Conservation (phyloP, 53 echinoderm and acorn worm species). For the Apostichopus leukothele region DNA sequence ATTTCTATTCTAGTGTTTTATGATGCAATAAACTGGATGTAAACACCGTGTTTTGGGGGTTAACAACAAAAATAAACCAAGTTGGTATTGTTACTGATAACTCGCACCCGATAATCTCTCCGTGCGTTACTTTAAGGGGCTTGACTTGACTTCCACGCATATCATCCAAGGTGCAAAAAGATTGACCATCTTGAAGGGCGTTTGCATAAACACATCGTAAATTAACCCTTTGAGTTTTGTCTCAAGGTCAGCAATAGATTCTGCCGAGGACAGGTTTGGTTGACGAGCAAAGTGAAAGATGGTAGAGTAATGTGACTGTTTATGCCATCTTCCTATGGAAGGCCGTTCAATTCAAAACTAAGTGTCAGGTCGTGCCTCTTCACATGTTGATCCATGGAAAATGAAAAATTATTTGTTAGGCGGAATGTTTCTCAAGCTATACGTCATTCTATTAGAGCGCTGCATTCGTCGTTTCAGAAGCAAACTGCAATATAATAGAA, state of each 20-base stretch:
- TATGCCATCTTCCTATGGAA: background rate
- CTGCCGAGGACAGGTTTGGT: background rate
- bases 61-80: conserved; percentile 39
- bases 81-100: background rate
- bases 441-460: background rate
- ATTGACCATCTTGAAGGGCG: conserved; percentile 28
- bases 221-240: conserved; percentile 1
- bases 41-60: conserved; percentile 35
- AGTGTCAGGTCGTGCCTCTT: conserved; percentile 13
- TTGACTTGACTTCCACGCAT: background rate
- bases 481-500: background rate
- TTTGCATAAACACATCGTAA: conserved; percentile 44
- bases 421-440: conserved; percentile 2
- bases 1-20: background rate
- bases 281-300: conserved; percentile 35
- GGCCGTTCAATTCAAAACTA: background rate
- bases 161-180: background rate
- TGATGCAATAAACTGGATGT: conserved; percentile 27
- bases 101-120: background rate
- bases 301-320: conserved; percentile 7
- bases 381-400: background rate
- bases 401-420: conserved; percentile 17
- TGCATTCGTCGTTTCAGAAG: background rate
- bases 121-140: background rate
- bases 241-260: conserved; percentile 18